Evolutionary conservation across 2,113 vertebrate species (phyloP), one percentile per base, ranked within the genome.

Genomic region (Tinamus guttatus): DNA sequence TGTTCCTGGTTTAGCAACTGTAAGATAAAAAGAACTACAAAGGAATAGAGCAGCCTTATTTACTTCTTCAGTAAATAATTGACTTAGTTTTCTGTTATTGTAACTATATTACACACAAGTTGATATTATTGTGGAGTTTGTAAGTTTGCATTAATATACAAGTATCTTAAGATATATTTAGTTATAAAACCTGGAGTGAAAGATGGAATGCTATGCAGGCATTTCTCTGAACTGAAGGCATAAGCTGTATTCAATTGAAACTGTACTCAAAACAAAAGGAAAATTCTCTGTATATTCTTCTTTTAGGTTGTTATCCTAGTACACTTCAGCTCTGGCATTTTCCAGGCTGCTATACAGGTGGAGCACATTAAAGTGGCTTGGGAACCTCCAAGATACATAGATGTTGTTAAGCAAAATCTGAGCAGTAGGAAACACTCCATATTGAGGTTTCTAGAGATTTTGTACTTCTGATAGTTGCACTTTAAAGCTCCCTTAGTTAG

Each of bases 111-210:
- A 56, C n/a, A 81, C 85, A 36, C 17, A 80, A 82, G 17, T 86
- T 47, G 71, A 36, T 90, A 64, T 60, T 94, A 79, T 81, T 75
- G 40, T 2, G 9, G 32, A 81, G 54, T 94, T 71, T 86, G 36
- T 73, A 88, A 92, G 32, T 95, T 80, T 94, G 58, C 92, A 95
- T 88, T 93, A 84, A 94, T 86, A 93, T 84, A 88, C 81, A 93
- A 96, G 93, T 86, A 88, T 91, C 74, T 89, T 58, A 41, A 69
- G 91, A 87, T 45, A 52, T 71, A 11, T 41, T 64, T 49, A 56
- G 49, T 90, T 89, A 52, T 43, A 81, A 79, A 49, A n/a, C 4
- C 86, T 91, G 13, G 40, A 92, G 70, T 62, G 65, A 67, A 96
- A 85, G 21, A 88, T 85, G 25, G 83, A 77, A 83, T 91, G 16